phyloP scores from a whole-genome alignment of 2,797 vertebrate species.

The Semotilus atromaculatus region DNA sequence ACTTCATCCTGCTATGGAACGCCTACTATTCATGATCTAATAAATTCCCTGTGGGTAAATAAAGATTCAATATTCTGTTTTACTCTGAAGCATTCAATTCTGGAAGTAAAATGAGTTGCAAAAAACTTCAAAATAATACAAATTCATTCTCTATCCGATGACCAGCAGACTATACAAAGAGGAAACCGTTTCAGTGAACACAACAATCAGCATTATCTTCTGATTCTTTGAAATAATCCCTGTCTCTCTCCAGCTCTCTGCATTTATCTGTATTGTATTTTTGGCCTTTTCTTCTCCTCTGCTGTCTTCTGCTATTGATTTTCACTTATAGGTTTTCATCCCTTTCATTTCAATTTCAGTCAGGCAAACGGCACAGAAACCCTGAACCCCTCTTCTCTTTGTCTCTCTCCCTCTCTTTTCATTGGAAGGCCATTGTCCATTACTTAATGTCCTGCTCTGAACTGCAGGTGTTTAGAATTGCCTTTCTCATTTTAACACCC shows the following conservation, averaged over 20 bases:
- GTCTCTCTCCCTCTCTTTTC: constrained; percentile 55
- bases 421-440: constrained; percentile 29
- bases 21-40: background rate
- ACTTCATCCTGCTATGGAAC: background rate
- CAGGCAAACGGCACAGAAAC: constrained; percentile 70
- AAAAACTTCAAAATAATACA: background rate
- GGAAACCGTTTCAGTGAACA: background rate
- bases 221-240: constrained; percentile 67
- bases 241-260: constrained; percentile 66
- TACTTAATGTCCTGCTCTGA: constrained; percentile 27
- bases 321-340: constrained; percentile 85
- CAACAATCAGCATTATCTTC: constrained; percentile 56
- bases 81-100: background rate
- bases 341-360: constrained; percentile 81
- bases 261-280: constrained; percentile 83
- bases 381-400: constrained; percentile 61
- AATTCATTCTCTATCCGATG: background rate
- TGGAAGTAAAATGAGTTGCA: background rate
- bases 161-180: background rate
- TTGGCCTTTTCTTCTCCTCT: constrained; percentile 75
- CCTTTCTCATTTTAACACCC: constrained; percentile 2
- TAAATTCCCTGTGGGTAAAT: background rate
- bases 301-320: constrained; percentile 83
- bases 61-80: background rate
- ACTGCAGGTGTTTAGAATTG: constrained; percentile 35